These are phyloP conservation scores for Catajapyx aquilonaris DNA, from an alignment of 1,140 invertebrate genomes.

Conservation along the genomic window DNA sequence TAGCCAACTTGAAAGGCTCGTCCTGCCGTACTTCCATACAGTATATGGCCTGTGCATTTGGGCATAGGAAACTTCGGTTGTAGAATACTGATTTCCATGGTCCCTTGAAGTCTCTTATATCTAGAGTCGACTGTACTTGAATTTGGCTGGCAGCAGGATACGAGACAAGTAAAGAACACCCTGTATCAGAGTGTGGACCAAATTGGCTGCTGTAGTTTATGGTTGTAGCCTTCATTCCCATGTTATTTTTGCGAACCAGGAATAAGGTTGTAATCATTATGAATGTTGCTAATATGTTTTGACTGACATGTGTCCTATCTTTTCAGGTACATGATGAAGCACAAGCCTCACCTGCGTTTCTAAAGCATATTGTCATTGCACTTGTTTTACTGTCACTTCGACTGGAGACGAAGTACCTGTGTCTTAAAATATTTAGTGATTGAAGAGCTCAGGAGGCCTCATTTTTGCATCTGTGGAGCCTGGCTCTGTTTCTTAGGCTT, in stretches of 20 bases:
- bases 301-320: conserved; percentile 16
- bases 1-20: conserved; percentile 1
- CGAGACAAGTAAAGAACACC: not conserved
- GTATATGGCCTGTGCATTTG: conserved; percentile 1
- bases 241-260: too few species aligned
- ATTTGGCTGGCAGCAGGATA: not conserved
- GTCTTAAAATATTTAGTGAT: too few species aligned
- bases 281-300: not conserved
- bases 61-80: not conserved
- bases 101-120: not conserved
- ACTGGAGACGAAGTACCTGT: too few species aligned
- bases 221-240: not conserved
- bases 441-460: too few species aligned
- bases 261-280: conserved; percentile 2
- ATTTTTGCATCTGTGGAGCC: too few species aligned
- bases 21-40: not conserved
- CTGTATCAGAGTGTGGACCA: not conserved
- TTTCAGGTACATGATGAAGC: conserved; percentile 75
- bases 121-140: conserved; percentile 4
- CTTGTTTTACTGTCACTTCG: too few species aligned
- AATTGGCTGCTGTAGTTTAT: not conserved
- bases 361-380: conserved; percentile 17
- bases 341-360: conserved; percentile 76
- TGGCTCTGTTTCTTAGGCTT: too few species aligned
- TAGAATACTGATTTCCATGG: not conserved